Evolutionary conservation across 2,797 vertebrate genomes (phyloP).

Genomic region (Chromobotia macracanthus): DNA sequence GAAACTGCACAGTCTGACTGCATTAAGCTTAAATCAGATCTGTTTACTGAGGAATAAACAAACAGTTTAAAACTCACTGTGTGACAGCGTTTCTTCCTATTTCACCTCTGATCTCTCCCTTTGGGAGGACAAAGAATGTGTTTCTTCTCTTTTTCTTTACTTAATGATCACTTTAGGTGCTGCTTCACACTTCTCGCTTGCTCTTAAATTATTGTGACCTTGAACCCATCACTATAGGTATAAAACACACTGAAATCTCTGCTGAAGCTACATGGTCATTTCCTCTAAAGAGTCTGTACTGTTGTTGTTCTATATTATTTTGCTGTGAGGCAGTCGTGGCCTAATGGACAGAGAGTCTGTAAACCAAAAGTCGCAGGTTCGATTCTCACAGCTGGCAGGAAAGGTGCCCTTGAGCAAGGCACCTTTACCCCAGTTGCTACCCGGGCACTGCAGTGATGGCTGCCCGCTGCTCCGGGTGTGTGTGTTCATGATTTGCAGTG

Average conservation of each 20-base stretch:
- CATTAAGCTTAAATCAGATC: slow-evolving; percentile 11
- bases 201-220: slow-evolving; percentile 38
- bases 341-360: too few species aligned
- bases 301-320: slow-evolving; percentile 2
- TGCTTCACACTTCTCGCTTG: slow-evolving; percentile 26
- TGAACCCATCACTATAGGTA: slow-evolving; percentile 3
- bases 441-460: too few species aligned
- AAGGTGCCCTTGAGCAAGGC: too few species aligned
- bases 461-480: too few species aligned
- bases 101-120: slow-evolving; percentile 9
- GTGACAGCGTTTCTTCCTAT: slow-evolving; percentile 17
- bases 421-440: too few species aligned
- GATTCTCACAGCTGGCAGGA: too few species aligned
- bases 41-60: slow-evolving; percentile 27
- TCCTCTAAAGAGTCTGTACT: neutral
- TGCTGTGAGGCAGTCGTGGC: too few species aligned
- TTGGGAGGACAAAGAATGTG: slow-evolving; percentile 13
- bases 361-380: too few species aligned
- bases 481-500: too few species aligned
- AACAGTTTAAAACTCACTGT: slow-evolving; percentile 17
- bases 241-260: slow-evolving; percentile 3
- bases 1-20: slow-evolving; percentile 15
- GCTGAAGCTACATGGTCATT: slow-evolving; percentile 4
- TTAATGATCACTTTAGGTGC: slow-evolving; percentile 36
- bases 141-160: neutral